phyloP scores from a whole-genome alignment of 2,797 vertebrate genomes.

The Halcyon smyrnensis region DNA sequence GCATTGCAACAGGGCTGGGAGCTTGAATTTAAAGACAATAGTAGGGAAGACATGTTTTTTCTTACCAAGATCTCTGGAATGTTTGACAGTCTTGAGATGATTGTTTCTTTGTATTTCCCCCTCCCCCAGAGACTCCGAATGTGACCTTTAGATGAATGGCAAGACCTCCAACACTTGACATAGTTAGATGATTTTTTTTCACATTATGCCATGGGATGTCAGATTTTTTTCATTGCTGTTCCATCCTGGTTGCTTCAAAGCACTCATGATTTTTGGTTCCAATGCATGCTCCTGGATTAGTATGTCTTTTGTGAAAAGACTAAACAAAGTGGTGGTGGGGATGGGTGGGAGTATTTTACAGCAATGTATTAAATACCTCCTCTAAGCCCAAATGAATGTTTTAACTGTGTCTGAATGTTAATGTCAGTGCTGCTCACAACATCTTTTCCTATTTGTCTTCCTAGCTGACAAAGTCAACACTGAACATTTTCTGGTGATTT shows the following conservation, averaged over 20 bases:
- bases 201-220: background rate
- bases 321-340: background rate
- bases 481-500: slow-evolving; percentile 22
- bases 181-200: background rate
- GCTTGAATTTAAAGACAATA: background rate
- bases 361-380: background rate
- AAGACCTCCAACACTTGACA: background rate
- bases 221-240: background rate
- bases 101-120: background rate
- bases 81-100: background rate
- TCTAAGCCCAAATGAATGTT: background rate
- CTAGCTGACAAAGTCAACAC: background rate
- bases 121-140: background rate
- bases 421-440: background rate
- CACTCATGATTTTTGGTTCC: background rate
- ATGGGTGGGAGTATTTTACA: background rate
- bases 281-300: background rate
- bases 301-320: background rate
- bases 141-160: background rate
- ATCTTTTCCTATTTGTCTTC: slow-evolving; percentile 1
- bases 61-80: background rate
- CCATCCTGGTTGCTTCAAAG: background rate
- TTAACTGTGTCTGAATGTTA: slow-evolving; percentile 7
- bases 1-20: background rate
- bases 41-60: background rate